phyloP scores from a whole-genome alignment of 2,113 vertebrate genomes.

The Lethenteron reissneri region DNA sequence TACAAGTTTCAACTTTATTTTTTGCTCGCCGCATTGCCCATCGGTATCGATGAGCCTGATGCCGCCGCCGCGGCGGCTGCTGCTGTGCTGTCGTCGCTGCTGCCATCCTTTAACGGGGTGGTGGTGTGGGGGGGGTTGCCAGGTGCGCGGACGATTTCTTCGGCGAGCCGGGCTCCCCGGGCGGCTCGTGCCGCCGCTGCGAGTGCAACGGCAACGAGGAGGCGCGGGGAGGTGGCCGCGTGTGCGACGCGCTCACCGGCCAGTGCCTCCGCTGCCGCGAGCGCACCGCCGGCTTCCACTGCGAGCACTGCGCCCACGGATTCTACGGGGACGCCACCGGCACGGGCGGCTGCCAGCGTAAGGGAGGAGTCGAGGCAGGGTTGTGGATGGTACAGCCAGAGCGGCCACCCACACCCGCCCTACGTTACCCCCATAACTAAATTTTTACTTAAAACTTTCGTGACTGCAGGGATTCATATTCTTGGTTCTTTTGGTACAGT shows the following conservation, averaged over 20 bases:
- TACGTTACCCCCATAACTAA: too few relatives aligned
- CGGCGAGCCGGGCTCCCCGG: slow-evolving; percentile 43
- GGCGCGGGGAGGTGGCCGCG: slow-evolving; percentile 11
- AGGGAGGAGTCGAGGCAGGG: slow-evolving; percentile 12
- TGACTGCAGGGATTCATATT: background rate
- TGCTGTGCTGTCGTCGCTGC: too few relatives aligned
- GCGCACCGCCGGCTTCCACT: slow-evolving; percentile 42
- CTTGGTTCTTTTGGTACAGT: background rate
- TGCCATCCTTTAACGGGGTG: too few relatives aligned
- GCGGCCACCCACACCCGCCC: background rate
- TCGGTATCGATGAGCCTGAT: too few relatives aligned
- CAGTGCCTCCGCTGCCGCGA: slow-evolving; percentile 50
- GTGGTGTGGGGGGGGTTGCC: slow-evolving; percentile 6
- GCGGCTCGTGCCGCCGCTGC: slow-evolving; percentile 36
- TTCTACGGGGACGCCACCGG: slow-evolving; percentile 52
- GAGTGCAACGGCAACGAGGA: slow-evolving; percentile 54
- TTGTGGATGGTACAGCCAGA: background rate
- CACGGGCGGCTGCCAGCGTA: slow-evolving; percentile 46
- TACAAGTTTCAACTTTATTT: too few relatives aligned
- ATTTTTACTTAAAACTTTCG: background rate
- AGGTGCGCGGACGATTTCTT: slow-evolving; percentile 71
- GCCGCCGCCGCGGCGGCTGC: too few relatives aligned
- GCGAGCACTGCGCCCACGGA: slow-evolving; percentile 45
- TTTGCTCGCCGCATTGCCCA: too few relatives aligned
- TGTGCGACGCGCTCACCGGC: slow-evolving; percentile 40